Base-by-base conservation (phyloP, 35 echinoderm and acorn worm species). In the Patiria miniata region DNA sequence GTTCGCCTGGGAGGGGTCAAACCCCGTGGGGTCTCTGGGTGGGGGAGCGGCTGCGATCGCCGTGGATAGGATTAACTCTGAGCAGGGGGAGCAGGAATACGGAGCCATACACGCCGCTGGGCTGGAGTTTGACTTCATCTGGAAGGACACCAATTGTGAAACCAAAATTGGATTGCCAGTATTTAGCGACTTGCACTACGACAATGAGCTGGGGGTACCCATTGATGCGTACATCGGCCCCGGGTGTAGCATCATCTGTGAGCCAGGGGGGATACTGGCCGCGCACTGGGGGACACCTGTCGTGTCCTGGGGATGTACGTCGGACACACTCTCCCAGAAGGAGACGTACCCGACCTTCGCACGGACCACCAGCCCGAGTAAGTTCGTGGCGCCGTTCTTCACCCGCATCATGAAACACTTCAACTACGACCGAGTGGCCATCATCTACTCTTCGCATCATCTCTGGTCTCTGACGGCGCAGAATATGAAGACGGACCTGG, bases 91-190 rank as follows among this genome's bases (percentile, higher is more conserved):
- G 76, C 23, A 58, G 53, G 5, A 36, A 33, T 51, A 87, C 29
- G n/a, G 69, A 65, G 39, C 23, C n/a, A 7, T 77, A 2, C 36
- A 65, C 91, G 36, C 65, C 83, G n/a, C 80, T 68, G 36, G 87
- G 85, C 69, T 87, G 37, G 17, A 80, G 17, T 39, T 39, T 88
- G 40, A 40, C 32, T 91, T 76, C 39, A 50, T 88, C 5, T 95
- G 93, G 93, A 91, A 87, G n/a, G 89, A 95, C 77, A 95, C 93
- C 8, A 51, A 85, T 19, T 95, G 93, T 37, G 36, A 85, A 18
- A 86, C 89, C 9, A 81, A 76, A 39, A 18, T 78, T 8, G 89
- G 93, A 1, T 38, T 95, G 4, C 39, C 79, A 6, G 85, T 84
- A 8, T 59, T 84, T 16, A 36, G 83, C 80, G 86, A 80, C 7